Conservation (phyloP, 92 coral and sea anemone genomes). For the Epizoanthus ramosus region DNA sequence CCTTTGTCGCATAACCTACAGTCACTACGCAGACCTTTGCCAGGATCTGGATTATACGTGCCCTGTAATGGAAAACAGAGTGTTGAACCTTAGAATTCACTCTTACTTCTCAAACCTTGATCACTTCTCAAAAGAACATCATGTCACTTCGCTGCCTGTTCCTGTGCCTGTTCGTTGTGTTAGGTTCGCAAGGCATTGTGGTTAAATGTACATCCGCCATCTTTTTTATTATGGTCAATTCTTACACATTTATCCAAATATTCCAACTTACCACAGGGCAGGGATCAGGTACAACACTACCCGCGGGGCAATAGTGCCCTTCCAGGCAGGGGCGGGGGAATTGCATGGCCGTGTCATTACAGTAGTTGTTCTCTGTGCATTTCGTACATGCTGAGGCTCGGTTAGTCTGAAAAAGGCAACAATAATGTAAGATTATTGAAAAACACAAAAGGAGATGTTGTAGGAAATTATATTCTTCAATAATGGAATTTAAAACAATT, state of each 20-base stretch:
- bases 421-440: not conserved
- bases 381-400: conserved; percentile 78
- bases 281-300: conserved; percentile 78
- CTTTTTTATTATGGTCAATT: no score
- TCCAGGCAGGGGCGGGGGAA: conserved; percentile 65
- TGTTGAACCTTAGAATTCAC: not conserved
- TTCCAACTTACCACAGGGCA: conserved; percentile 80
- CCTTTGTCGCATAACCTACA: conserved; percentile 79
- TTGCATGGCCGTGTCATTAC: conserved; percentile 82
- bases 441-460: not conserved
- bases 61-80: conserved; percentile 56
- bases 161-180: no score
- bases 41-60: conserved; percentile 68
- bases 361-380: conserved; percentile 81
- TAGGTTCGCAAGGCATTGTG: no score
- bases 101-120: not conserved
- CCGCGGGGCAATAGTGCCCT: conserved; percentile 87
- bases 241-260: not conserved
- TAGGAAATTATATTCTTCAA: not conserved
- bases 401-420: conserved; percentile 62
- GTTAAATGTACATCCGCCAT: no score
- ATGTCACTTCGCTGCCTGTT: no score
- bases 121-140: no score
- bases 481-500: no score
- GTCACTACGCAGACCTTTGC: conserved; percentile 43